Evolutionary conservation across 1,140 invertebrate genomes (phyloP).

Genomic region (Pseudachorutes palmiensis): DNA sequence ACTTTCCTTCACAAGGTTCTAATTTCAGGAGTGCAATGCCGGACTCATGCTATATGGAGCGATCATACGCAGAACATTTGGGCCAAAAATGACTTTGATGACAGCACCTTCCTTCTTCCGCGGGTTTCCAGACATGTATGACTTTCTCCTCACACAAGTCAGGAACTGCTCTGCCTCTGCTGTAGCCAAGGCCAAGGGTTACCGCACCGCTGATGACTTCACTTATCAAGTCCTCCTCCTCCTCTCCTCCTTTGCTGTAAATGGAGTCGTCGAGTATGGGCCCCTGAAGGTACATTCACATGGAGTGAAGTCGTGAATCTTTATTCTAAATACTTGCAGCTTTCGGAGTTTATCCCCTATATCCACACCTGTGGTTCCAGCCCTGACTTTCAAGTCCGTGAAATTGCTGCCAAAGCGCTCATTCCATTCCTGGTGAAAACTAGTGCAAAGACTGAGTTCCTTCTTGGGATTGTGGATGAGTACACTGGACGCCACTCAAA

Average conservation of each 20-base stretch:
- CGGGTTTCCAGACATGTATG: slow-evolving; percentile 66
- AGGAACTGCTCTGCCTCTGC: slow-evolving; percentile 43
- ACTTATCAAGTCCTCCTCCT: slow-evolving; percentile 27
- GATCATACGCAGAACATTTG: slow-evolving; percentile 80
- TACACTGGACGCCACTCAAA: background rate
- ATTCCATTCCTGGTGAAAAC: slow-evolving; percentile 51
- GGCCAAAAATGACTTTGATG: slow-evolving; percentile 63
- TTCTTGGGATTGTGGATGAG: slow-evolving; percentile 15
- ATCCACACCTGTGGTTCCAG: slow-evolving; percentile 47
- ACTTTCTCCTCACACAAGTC: slow-evolving; percentile 65
- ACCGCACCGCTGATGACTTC: slow-evolving; percentile 18
- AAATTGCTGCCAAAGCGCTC: slow-evolving; percentile 58
- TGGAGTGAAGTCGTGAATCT: too few relatives aligned
- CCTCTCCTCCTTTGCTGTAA: slow-evolving; percentile 28
- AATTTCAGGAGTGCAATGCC: slow-evolving; percentile 67
- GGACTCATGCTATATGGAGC: slow-evolving; percentile 75
- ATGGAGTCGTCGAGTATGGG: slow-evolving; percentile 26
- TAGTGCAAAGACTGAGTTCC: slow-evolving; percentile 36
- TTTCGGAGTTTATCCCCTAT: slow-evolving; percentile 44
- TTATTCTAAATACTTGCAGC: slow-evolving; percentile 26
- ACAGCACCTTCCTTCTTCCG: slow-evolving; percentile 70
- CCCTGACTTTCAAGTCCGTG: slow-evolving; percentile 54
- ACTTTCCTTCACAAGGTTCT: background rate
- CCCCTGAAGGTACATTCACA: slow-evolving; percentile 21
- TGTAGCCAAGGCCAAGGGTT: slow-evolving; percentile 20